phyloP scores from a whole-genome alignment of 2,797 vertebrate species.

The Sarcoramphus papa region DNA sequence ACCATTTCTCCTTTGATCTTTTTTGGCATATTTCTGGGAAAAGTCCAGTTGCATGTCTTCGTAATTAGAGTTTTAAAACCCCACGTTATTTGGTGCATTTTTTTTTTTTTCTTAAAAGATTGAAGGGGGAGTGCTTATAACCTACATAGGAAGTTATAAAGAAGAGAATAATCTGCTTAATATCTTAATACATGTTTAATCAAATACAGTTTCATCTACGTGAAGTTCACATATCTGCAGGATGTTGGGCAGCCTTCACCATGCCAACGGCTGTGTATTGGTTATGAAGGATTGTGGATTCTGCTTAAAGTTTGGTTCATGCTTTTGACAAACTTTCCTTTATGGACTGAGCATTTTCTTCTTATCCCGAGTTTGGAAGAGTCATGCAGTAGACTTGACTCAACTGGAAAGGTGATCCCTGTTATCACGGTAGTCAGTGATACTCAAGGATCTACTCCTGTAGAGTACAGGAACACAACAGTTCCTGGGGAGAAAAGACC shows the following conservation, averaged over 20 bases:
- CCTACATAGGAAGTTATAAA: not conserved
- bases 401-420: not conserved
- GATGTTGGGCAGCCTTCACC: not conserved
- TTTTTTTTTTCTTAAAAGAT: not conserved
- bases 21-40: not conserved
- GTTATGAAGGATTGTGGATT: not conserved
- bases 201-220: not conserved
- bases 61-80: not conserved
- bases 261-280: accelerated
- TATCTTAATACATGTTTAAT: not conserved
- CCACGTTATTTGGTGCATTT: not conserved
- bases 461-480: not conserved
- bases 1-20: not conserved
- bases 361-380: not conserved
- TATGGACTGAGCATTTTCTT: not conserved
- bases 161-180: not conserved
- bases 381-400: not conserved
- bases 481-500: not conserved
- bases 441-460: not conserved
- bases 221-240: not conserved
- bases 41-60: not conserved
- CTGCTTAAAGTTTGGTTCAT: not conserved
- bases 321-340: not conserved
- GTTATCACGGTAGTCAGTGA: not conserved
- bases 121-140: not conserved